Percentiles rank a stretch among this genome's conserved stretches.
These are phyloP conservation scores for Muscicapa adusta DNA, from an alignment of 2,113 vertebrate genomes.

Conservation along the genomic window DNA sequence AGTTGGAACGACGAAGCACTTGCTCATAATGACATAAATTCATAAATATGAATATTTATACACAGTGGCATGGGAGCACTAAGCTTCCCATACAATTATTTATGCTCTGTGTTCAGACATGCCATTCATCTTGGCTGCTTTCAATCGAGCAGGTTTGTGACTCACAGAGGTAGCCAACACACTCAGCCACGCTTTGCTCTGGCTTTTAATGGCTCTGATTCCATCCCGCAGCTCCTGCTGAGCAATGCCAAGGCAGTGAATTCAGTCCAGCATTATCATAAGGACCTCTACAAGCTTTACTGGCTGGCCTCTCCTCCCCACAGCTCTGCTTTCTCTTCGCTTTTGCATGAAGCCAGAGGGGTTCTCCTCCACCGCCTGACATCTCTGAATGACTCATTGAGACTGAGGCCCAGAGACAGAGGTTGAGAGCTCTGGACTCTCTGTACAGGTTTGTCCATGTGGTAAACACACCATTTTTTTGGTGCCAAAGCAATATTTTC, in stretches of 20 bases:
- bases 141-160: neutral
- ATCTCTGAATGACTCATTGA: neutral
- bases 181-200: fast-evolving
- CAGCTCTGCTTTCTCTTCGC: neutral
- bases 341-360: neutral
- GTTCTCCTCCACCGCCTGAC: fast-evolving
- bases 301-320: neutral
- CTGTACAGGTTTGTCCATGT: neutral
- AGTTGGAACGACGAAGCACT: slow-evolving; percentile 19
- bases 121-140: neutral
- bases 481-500: neutral
- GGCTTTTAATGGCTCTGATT: neutral
- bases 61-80: neutral
- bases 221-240: neutral
- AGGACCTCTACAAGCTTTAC: fast-evolving
- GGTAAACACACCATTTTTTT: neutral
- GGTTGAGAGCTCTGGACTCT: neutral
- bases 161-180: neutral
- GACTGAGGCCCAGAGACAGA: neutral
- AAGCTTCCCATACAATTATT: neutral
- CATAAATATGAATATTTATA: slow-evolving; percentile 31
- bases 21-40: slow-evolving; percentile 1
- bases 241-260: neutral
- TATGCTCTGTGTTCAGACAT: neutral
- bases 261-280: neutral